Conservation (phyloP, 1,140 invertebrate species). For the Gonioctena quinquepunctata region DNA sequence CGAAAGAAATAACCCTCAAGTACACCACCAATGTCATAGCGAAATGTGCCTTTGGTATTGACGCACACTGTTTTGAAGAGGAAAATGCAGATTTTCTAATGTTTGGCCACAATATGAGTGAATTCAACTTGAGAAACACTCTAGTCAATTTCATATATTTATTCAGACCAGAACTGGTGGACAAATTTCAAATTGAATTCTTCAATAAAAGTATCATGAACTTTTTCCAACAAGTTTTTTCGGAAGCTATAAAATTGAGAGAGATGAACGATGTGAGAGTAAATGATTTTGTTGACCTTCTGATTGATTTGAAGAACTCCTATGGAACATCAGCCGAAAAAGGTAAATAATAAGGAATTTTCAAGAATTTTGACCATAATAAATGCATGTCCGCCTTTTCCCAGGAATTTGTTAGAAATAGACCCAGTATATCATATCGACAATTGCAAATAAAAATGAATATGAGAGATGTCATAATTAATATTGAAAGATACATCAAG, state of each 20-base stretch:
- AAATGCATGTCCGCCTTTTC: too few species aligned
- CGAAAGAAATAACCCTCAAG: slow-evolving; percentile 40
- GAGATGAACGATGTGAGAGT: slow-evolving; percentile 9
- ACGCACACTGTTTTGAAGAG: slow-evolving; percentile 51
- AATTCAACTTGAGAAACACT: slow-evolving; percentile 19
- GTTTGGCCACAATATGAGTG: slow-evolving; percentile 26
- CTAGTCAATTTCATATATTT: slow-evolving; percentile 31
- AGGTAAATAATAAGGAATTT: slow-evolving; percentile 8
- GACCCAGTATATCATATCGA: too few species aligned
- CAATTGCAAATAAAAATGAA: too few species aligned
- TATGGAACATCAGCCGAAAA: neutral
- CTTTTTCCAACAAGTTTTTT: slow-evolving; percentile 25
- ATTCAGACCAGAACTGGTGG: slow-evolving; percentile 26
- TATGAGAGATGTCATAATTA: too few species aligned
- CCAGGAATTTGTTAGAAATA: too few species aligned
- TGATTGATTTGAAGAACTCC: slow-evolving; percentile 33
- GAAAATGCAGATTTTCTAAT: slow-evolving; percentile 52
- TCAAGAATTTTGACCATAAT: too few species aligned
- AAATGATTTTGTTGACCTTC: slow-evolving; percentile 46
- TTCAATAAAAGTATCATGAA: neutral
- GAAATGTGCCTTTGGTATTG: slow-evolving; percentile 57
- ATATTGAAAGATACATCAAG: too few species aligned
- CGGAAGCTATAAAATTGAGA: slow-evolving; percentile 31
- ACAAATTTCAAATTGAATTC: slow-evolving; percentile 30
- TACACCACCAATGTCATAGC: slow-evolving; percentile 59